Evolutionary conservation across 1,140 invertebrate genomes (phyloP).

Genomic region (Panulirus ornatus): DNA sequence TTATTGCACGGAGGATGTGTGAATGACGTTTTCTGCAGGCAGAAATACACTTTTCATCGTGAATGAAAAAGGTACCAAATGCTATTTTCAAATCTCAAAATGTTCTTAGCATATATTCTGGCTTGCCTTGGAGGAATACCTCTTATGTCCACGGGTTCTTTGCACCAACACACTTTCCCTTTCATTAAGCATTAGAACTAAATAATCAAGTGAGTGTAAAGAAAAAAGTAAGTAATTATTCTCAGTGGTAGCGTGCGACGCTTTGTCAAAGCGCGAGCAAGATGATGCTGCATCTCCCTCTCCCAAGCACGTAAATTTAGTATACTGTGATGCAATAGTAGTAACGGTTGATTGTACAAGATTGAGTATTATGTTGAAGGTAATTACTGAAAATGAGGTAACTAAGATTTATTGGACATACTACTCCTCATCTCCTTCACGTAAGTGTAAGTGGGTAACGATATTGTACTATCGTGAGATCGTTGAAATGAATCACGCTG

Average conservation of each 20-base stretch:
- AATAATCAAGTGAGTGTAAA: too few relatives aligned
- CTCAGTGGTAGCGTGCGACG: neutral
- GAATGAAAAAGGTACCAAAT: conserved; percentile 12
- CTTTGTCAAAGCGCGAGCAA: neutral
- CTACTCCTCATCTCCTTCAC: too few relatives aligned
- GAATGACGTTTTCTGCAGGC: neutral
- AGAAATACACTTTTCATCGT: neutral
- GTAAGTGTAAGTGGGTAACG: neutral
- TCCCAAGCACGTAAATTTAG: neutral
- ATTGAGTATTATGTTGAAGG: neutral
- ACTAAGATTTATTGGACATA: too few relatives aligned
- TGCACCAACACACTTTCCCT: too few relatives aligned
- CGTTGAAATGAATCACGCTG: conserved; percentile 38
- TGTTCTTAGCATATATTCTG: too few relatives aligned
- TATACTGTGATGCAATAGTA: neutral
- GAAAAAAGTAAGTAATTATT: too few relatives aligned
- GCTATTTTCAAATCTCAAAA: too few relatives aligned
- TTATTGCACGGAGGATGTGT: neutral
- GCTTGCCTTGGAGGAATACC: too few relatives aligned
- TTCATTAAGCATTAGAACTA: too few relatives aligned
- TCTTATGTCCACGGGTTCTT: too few relatives aligned
- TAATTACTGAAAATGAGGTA: too few relatives aligned
- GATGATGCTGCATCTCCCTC: neutral
- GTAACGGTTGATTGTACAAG: neutral
- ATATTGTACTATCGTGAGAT: conserved; percentile 26